These are phyloP conservation scores for Kryptolebias ocellatus DNA, from an alignment of 2,797 vertebrate genomes.

Conservation along the genomic window DNA sequence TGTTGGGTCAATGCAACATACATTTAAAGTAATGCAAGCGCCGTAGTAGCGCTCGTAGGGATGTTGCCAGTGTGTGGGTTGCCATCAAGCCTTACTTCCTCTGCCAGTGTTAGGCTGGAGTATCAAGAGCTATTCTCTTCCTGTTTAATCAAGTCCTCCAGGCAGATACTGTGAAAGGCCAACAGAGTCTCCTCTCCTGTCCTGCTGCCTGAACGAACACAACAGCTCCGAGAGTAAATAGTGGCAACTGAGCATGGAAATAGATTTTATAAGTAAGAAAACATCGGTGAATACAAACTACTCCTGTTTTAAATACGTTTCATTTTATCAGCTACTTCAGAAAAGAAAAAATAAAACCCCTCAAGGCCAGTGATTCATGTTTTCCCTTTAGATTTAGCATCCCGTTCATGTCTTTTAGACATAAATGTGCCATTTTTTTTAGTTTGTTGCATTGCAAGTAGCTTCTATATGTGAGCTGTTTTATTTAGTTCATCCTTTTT, in stretches of 20 bases:
- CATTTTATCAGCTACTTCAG: constrained; percentile 62
- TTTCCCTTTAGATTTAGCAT: constrained; percentile 67
- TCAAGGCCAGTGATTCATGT: constrained; percentile 67
- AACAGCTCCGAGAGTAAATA: constrained; percentile 56
- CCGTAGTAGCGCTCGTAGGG: constrained; percentile 60
- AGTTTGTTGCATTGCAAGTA: constrained; percentile 1
- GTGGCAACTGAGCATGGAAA: constrained; percentile 46
- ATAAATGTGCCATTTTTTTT: constrained; percentile 55
- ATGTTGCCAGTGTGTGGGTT: constrained; percentile 74
- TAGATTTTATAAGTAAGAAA: constrained; percentile 47
- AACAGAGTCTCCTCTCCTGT: constrained; percentile 60
- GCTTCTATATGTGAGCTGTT: constrained; percentile 16
- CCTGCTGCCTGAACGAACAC: constrained; percentile 48
- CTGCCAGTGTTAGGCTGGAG: constrained; percentile 66
- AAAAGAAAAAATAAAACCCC: constrained; percentile 42
- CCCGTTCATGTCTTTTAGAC: constrained; percentile 46
- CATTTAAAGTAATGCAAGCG: constrained; percentile 57
- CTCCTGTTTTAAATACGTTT: constrained; percentile 65
- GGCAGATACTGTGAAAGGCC: constrained; percentile 68
- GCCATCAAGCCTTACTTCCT: constrained; percentile 68
- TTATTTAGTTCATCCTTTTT: not conserved
- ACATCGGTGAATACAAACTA: constrained; percentile 54
- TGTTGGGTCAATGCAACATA: constrained; percentile 50
- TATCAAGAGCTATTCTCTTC: constrained; percentile 73
- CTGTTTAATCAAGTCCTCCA: constrained; percentile 77